Base-by-base conservation (phyloP, 1,140 invertebrate species). In the Oncopodura yosiiana region DNA sequence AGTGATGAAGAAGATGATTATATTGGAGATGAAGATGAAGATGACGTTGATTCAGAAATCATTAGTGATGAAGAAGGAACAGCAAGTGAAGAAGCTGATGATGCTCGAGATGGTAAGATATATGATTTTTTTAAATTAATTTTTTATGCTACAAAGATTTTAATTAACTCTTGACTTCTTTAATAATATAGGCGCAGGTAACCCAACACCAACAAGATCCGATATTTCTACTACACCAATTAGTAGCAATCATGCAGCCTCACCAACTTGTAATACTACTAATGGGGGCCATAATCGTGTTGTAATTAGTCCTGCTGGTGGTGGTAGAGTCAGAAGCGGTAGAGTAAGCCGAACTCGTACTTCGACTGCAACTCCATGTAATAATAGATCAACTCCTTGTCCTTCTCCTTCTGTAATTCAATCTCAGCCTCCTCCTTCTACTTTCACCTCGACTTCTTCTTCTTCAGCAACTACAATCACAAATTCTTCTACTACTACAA, bases 191-290 rank as follows among this genome's bases (percentile, higher is more conserved):
- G n/a, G n/a, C n/a, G n/a, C n/a, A 12, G 58, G 53, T 14, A 32
- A 54, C n/a, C 53, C 59, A 11, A 53, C 59, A 0, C 56, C 59
- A 36, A 41, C 49, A 37, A 19, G 59, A 24, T 61, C 59, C 0
- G 59, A 61, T 23, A 42, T 53, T 27, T 61, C 59, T 23, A 61
- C 49, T 26, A 53, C 59, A 18, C n/a, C n/a, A n/a, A n/a, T n/a
- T n/a, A 61, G 59, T 24, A 55, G 48, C 16, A 56, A 61, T 36
- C 36, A 53, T 32, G 30, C 39, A n/a, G 38, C 59, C 18, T 54
- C 59, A 14, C 49, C 49, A 30, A 41, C 49, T 2, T 26, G 39
- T 44, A 42, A 37, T 18, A 21, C 49, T 26, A n/a, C 32, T n/a
- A 41, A 37, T 49, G 42, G 43, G 9, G 38, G 38, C 14, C 23